phyloP scores from a whole-genome alignment of 2,888 invertebrate species.

The Pristionchus exspectatus region DNA sequence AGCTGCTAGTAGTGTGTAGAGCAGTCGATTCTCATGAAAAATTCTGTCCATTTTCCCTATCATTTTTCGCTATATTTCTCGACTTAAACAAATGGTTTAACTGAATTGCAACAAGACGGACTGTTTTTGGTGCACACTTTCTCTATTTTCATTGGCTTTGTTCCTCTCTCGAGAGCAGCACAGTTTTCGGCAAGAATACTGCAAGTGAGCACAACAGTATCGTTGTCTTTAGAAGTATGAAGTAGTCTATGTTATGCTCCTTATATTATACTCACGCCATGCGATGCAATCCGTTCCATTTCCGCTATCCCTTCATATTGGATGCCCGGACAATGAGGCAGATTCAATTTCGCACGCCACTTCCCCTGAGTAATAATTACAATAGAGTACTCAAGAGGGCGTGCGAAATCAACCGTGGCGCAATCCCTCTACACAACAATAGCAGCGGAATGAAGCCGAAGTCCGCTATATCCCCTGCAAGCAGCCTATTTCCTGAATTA shows the following conservation, averaged over 20 bases:
- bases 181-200: conserved; percentile 26
- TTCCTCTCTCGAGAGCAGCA: neutral
- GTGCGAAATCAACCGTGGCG: conserved; percentile 13
- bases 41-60: neutral
- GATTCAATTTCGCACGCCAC: conserved; percentile 23
- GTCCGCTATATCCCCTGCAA: neutral
- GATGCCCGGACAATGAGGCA: conserved; percentile 12
- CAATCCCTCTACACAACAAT: neutral
- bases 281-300: neutral
- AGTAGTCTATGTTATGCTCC: neutral
- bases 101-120: neutral
- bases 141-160: neutral
- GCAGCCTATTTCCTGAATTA: neutral
- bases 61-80: neutral
- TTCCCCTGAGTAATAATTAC: conserved; percentile 20
- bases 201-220: neutral
- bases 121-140: neutral
- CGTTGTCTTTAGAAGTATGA: neutral
- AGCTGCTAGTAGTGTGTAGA: neutral
- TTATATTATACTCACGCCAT: neutral
- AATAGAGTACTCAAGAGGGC: conserved; percentile 39
- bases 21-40: neutral
- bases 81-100: too few species aligned
- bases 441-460: neutral
- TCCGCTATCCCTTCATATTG: neutral